Percentiles rank a stretch among this genome's conserved stretches.
phyloP scores from a whole-genome alignment of 2,113 vertebrate species.

The Scatophagus argus region DNA sequence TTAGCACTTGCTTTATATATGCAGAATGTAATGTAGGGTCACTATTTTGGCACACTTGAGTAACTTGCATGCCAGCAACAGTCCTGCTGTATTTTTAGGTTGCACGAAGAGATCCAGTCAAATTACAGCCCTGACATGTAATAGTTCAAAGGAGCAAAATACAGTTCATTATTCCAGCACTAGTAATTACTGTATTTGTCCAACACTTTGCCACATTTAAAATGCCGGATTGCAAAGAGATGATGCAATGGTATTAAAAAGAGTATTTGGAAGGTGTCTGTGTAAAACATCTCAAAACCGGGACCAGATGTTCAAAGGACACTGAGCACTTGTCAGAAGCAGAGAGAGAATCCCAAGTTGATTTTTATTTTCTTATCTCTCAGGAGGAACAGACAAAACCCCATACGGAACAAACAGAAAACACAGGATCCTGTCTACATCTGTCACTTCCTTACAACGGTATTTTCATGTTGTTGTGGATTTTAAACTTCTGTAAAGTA shows the following conservation, averaged over 20 bases:
- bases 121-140: background rate
- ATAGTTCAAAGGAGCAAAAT: background rate
- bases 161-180: background rate
- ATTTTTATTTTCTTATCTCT: background rate
- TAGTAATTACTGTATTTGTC: background rate
- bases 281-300: slow-evolving; percentile 1
- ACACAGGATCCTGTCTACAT: background rate
- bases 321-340: background rate
- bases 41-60: slow-evolving; percentile 10
- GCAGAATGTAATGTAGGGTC: background rate
- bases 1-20: background rate
- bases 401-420: background rate
- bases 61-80: background rate
- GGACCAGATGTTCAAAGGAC: slow-evolving; percentile 6
- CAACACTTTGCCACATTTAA: background rate
- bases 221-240: background rate
- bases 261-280: background rate
- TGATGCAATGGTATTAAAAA: background rate
- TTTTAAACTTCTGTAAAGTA: slow-evolving; percentile 16
- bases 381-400: background rate
- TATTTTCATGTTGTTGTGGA: background rate
- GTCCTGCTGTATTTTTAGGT: background rate
- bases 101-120: background rate
- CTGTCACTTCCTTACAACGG: background rate
- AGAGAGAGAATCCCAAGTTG: background rate